Evolutionary conservation across 2,113 vertebrate genomes (phyloP).

Genomic region (Pogonocichla stellata): DNA sequence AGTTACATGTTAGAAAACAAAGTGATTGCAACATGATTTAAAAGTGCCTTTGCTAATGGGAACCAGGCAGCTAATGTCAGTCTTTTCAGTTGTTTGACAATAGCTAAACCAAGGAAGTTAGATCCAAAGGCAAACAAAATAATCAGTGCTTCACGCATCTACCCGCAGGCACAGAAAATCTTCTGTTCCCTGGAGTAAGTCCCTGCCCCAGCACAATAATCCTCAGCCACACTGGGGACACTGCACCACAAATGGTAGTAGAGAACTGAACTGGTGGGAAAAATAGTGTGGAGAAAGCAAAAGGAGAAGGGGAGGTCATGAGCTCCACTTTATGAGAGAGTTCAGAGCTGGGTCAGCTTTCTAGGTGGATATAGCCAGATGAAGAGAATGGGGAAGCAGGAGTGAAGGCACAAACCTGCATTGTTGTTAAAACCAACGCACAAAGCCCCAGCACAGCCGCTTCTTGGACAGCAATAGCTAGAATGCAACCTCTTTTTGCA

Average conservation of each 20-base stretch:
- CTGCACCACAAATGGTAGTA: not conserved
- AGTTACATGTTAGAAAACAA: not conserved
- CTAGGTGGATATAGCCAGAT: accelerated
- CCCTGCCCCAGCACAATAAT: not conserved
- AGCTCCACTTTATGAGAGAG: accelerated
- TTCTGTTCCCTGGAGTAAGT: not conserved
- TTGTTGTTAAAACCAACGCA: accelerated
- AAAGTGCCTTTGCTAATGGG: conserved; percentile 9
- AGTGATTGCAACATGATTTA: not conserved
- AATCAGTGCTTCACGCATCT: not conserved
- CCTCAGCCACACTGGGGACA: not conserved
- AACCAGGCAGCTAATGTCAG: not conserved
- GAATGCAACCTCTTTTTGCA: not conserved
- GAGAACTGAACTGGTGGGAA: not conserved
- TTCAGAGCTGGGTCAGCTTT: not conserved
- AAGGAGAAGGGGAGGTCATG: not conserved
- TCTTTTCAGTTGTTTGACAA: conserved; percentile 17
- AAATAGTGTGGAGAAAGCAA: not conserved
- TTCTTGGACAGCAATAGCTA: not conserved
- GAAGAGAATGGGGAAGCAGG: not conserved
- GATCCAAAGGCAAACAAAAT: not conserved
- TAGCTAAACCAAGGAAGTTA: not conserved
- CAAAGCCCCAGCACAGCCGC: not conserved
- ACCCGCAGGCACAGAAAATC: not conserved
- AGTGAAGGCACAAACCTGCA: not conserved